Conservation (phyloP, 2,113 vertebrate species). For the Gavialis gangeticus region DNA sequence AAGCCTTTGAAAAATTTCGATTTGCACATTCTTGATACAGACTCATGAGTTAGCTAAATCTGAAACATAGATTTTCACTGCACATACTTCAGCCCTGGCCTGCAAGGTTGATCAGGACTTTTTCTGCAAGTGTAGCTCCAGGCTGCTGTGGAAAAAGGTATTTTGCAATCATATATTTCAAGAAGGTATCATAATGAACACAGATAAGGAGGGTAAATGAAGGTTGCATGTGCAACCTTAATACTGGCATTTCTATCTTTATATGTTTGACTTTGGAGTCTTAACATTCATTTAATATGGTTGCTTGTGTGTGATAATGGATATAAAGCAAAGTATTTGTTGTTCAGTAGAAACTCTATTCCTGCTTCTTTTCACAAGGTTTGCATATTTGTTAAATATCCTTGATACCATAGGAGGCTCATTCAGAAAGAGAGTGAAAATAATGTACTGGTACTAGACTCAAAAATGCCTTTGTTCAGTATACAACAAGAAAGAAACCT, state of each 20-base stretch:
- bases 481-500: constrained; percentile 35
- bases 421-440: constrained; percentile 31
- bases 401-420: constrained; percentile 44
- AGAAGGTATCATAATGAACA: neutral
- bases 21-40: neutral
- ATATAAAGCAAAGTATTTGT: neutral
- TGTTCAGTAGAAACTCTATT: constrained; percentile 52
- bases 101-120: neutral
- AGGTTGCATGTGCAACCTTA: neutral
- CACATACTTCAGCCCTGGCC: neutral
- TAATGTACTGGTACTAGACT: constrained; percentile 34
- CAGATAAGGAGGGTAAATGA: neutral
- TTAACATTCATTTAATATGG: neutral
- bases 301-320: neutral
- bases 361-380: neutral
- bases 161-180: neutral
- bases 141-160: neutral
- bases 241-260: neutral
- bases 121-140: neutral
- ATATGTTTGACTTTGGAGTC: neutral
- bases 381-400: constrained; percentile 13
- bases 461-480: constrained; percentile 8
- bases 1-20: neutral
- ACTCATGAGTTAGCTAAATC: neutral
- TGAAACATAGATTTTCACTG: neutral